Percentiles rank a stretch among this genome's conserved stretches.
Conservation (phyloP, 1,140 invertebrate species). For the Hesperophylax magnus region DNA sequence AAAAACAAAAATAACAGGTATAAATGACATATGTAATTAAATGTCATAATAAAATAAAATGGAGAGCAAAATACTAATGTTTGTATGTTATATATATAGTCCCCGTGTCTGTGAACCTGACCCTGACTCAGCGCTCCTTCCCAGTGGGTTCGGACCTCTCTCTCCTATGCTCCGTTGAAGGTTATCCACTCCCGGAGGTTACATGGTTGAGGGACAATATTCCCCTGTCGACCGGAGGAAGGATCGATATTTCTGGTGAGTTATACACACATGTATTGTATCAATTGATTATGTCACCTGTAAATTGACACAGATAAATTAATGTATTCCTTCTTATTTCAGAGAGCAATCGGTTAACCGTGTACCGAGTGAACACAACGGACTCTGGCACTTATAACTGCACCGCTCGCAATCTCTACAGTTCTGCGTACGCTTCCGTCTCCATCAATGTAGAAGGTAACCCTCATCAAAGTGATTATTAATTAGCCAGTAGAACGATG, state of each 20-base stretch:
- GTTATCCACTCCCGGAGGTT: slow-evolving; percentile 81
- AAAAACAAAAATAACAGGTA: no score
- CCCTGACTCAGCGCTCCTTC: slow-evolving; percentile 70
- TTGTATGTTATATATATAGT: slow-evolving; percentile 63
- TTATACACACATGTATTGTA: neutral
- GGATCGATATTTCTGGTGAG: slow-evolving; percentile 75
- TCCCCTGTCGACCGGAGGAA: slow-evolving; percentile 68
- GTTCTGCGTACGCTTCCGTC: slow-evolving; percentile 73
- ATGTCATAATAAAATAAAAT: no score
- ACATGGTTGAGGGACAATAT: slow-evolving; percentile 85
- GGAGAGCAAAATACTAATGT: no score
- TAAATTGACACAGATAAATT: no score
- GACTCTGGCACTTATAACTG: slow-evolving; percentile 87
- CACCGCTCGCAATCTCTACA: slow-evolving; percentile 81
- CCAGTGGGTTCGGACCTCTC: slow-evolving; percentile 77
- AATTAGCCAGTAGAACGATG: no score
- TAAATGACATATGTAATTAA: no score
- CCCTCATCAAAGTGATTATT: neutral
- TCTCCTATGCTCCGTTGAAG: slow-evolving; percentile 82
- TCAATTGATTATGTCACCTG: neutral
- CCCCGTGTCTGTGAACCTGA: slow-evolving; percentile 74
- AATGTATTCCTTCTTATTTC: slow-evolving; percentile 44
- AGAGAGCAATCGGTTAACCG: slow-evolving; percentile 79
- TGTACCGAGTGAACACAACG: slow-evolving; percentile 73
- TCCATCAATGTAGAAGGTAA: slow-evolving; percentile 81